Conservation (phyloP, 92 coral and sea anemone genomes). For the Phymanthus crucifer region DNA sequence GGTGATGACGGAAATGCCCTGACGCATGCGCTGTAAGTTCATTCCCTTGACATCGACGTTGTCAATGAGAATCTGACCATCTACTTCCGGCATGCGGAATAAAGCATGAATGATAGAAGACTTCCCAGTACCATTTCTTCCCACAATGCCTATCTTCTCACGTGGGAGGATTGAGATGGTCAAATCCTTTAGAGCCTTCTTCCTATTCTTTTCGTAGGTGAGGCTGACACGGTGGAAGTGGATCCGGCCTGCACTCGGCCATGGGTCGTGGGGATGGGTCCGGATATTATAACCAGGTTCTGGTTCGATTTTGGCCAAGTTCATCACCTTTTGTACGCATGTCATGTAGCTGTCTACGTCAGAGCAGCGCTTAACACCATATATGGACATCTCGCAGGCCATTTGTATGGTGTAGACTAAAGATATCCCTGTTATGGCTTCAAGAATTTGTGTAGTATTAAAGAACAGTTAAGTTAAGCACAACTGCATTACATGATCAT, state of each 20-base stretch:
- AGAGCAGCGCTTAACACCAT: slow-evolving; percentile 67
- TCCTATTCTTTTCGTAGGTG: slow-evolving; percentile 52
- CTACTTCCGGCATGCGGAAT: slow-evolving; percentile 79
- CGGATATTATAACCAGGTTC: slow-evolving; percentile 77
- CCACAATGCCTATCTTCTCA: slow-evolving; percentile 88
- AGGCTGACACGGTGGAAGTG: slow-evolving; percentile 59
- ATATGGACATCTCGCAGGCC: slow-evolving; percentile 75
- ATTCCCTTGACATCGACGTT: slow-evolving; percentile 62
- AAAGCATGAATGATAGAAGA: slow-evolving; percentile 68
- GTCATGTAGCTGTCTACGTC: slow-evolving; percentile 81
- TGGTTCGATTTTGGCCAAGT: slow-evolving; percentile 60
- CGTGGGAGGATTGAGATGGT: slow-evolving; percentile 56
- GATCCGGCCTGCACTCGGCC: slow-evolving; percentile 79
- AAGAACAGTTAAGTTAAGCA: too few relatives aligned
- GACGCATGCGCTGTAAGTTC: slow-evolving; percentile 76
- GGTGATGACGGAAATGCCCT: slow-evolving; percentile 68
- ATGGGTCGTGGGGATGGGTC: slow-evolving; percentile 75
- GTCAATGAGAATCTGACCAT: slow-evolving; percentile 68
- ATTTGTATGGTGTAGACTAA: slow-evolving; percentile 76
- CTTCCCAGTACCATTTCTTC: slow-evolving; percentile 83
- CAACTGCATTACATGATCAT: too few relatives aligned
- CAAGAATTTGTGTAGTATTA: too few relatives aligned
- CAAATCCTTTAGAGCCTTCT: slow-evolving; percentile 66
- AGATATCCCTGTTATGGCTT: slow-evolving; percentile 67
- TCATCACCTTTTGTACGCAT: slow-evolving; percentile 69